Percentiles rank a stretch among this genome's conserved stretches.
phyloP scores from a whole-genome alignment of 2,888 invertebrate species.

The Plebejus melissa region DNA sequence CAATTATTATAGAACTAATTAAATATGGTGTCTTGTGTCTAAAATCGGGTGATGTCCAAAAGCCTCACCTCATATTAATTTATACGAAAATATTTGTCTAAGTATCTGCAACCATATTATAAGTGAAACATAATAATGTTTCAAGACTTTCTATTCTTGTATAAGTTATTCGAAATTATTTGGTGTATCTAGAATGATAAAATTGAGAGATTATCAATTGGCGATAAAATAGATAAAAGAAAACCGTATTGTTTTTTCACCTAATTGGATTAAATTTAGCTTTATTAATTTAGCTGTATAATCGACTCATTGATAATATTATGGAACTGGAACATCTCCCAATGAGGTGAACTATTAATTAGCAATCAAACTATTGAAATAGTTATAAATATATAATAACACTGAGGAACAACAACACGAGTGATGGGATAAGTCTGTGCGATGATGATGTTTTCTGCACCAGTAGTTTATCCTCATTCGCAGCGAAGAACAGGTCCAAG shows the following conservation, averaged over 20 bases:
- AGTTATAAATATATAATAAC: neutral
- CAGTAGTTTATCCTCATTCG: conserved; percentile 36
- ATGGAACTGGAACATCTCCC: too few relatives aligned
- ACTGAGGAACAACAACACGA: neutral
- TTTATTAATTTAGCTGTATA: too few relatives aligned
- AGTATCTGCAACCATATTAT: neutral
- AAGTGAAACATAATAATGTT: neutral
- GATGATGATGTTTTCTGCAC: neutral
- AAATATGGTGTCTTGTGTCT: too few relatives aligned
- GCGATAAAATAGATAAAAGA: too few relatives aligned
- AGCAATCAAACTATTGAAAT: neutral
- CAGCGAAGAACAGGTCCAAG: conserved; percentile 49
- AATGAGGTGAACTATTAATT: neutral
- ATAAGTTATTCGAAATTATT: neutral
- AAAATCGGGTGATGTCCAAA: too few relatives aligned
- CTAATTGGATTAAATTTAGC: too few relatives aligned
- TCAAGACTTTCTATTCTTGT: neutral
- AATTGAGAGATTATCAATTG: too few relatives aligned
- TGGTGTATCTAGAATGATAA: neutral
- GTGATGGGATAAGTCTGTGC: neutral
- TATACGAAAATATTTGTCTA: neutral
- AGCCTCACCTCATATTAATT: neutral
- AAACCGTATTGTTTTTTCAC: too few relatives aligned
- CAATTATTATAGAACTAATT: too few relatives aligned
- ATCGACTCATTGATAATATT: too few relatives aligned